These are phyloP conservation scores for Plutella xylostella DNA, from an alignment of 2,888 invertebrate genomes.

Conservation along the genomic window DNA sequence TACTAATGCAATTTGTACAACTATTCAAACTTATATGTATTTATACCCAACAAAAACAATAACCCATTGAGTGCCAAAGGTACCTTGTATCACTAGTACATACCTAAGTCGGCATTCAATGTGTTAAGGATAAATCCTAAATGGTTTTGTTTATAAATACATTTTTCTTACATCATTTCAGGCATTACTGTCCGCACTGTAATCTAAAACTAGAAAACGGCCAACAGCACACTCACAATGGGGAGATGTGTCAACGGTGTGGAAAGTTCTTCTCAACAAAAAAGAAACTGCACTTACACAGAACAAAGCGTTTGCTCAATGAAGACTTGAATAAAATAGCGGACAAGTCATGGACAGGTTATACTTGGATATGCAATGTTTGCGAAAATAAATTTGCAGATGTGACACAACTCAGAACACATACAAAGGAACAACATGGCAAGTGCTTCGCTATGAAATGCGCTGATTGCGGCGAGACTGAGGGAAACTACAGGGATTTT, in stretches of 20 bases:
- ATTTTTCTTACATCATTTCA: no score
- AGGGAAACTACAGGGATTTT: slow-evolving; percentile 66
- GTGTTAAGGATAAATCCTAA: no score
- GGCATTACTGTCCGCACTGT: slow-evolving; percentile 21
- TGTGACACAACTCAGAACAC: slow-evolving; percentile 40
- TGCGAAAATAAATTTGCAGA: slow-evolving; percentile 1
- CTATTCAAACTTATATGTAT: no score
- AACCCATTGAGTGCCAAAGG: no score
- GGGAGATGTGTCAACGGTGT: background rate
- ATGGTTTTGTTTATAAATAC: no score
- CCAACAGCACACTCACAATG: background rate
- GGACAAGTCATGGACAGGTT: slow-evolving; percentile 7
- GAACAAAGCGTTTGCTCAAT: no score
- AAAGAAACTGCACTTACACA: no score
- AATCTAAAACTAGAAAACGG: slow-evolving; percentile 13
- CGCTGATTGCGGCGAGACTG: slow-evolving; percentile 68
- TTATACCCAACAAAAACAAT: no score
- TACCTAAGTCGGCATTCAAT: no score
- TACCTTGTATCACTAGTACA: no score
- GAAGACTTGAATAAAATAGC: no score
- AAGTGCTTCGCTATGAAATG: slow-evolving; percentile 65
- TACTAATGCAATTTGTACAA: no score
- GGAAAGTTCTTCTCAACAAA: slow-evolving; percentile 1
- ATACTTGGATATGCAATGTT: slow-evolving; percentile 5
- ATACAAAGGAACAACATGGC: slow-evolving; percentile 60